Percentiles rank a stretch among this genome's conserved stretches.
Evolutionary conservation across 2,113 vertebrate genomes (phyloP).

Genomic region (Eudyptes chrysolophus): DNA sequence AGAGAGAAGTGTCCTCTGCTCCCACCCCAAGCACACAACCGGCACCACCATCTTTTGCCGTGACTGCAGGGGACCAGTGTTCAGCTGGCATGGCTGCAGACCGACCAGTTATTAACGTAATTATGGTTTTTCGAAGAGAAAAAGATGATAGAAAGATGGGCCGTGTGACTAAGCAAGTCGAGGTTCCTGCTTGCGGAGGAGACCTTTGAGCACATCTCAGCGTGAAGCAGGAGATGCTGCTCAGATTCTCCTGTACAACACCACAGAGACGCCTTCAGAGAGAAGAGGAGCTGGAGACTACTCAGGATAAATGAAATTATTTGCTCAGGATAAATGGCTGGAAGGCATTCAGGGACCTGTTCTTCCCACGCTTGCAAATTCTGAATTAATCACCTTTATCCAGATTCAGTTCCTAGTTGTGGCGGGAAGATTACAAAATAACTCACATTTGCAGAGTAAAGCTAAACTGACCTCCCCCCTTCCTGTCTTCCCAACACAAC

Average conservation of each 20-base stretch:
- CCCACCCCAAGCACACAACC: not conserved
- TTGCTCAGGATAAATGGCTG: not conserved
- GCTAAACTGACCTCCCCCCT: not conserved
- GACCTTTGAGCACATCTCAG: not conserved
- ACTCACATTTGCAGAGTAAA: not conserved
- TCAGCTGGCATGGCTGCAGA: not conserved
- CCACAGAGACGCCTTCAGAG: not conserved
- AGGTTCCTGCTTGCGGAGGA: not conserved
- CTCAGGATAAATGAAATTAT: not conserved
- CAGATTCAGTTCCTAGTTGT: not conserved
- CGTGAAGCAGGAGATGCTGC: not conserved
- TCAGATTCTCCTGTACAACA: not conserved
- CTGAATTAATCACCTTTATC: not conserved
- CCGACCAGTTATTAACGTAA: rapidly evolving
- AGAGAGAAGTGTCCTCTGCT: not conserved
- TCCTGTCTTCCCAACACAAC: not conserved
- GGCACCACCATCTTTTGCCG: not conserved
- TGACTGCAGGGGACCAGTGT: rapidly evolving
- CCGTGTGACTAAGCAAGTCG: rapidly evolving
- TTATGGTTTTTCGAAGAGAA: not conserved
- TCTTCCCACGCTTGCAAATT: not conserved
- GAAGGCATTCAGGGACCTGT: not conserved
- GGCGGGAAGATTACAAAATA: not conserved
- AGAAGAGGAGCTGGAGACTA: not conserved
- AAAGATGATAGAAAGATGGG: not conserved